Base-by-base conservation (phyloP, 2,113 vertebrate genomes). In the Panthera leo region DNA sequence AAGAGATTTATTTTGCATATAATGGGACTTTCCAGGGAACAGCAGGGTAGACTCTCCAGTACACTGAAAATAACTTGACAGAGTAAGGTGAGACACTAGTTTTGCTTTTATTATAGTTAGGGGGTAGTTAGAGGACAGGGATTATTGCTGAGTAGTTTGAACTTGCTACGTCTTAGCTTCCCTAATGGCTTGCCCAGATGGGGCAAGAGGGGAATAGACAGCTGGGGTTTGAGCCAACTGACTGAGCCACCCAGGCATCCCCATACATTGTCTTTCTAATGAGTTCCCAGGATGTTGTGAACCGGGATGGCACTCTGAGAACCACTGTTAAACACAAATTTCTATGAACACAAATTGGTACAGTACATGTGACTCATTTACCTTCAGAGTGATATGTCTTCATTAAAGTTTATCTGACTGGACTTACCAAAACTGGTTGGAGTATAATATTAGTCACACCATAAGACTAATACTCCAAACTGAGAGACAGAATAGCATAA, bases 91-190 rank as follows among this genome's bases (percentile, higher is more conserved):
- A 31, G 42, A 2, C 9, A 58, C 18, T 29, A n/a, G 42, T 9
- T 84, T 58, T 73, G 10, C 11, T 89, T 63, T 36, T 48, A 21
- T 19, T 73, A 13, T 48, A 48, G 19, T 27, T 55, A 85, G 5
- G 9, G 25, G 8, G 1, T 12, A 5, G 31, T 23, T 16, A 34
- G 27, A 7, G 31, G 21, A 3, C 3, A 18, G 36, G 3, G 14
- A 67, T 67, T 65, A 3, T 11, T 90, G 25, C 19, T 78, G 25
- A 7, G 8, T 61, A 12, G 34, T 55, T 29, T 88, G 58, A 84
- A 95, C 48, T 89, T 65, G 16, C 10, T 19, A 29, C 29, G 36
- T 34, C 39, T 7, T 19, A 9, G 29, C 6, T 85, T 79, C 12
- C 1, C n/a, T 12, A 78, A 21, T 31, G 42, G 3, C 11, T 79